Evolutionary conservation across 2,888 invertebrate species (phyloP).

Genomic region (Venustoraphidia nigricollis): DNA sequence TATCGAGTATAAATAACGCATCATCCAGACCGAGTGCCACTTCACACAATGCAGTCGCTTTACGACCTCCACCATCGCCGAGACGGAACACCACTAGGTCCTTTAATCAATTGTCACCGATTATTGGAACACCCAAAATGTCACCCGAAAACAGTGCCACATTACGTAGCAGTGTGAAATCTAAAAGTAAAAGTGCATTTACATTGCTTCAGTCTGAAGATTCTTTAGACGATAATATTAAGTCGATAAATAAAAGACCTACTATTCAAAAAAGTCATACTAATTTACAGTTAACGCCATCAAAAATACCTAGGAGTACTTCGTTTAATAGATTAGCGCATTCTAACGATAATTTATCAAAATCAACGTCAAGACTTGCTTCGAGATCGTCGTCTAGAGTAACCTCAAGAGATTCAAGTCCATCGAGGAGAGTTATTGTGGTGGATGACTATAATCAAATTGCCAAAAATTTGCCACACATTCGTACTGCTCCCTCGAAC

Average conservation of each 20-base stretch:
- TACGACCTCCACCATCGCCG: conserved; percentile 3
- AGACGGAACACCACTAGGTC: background rate
- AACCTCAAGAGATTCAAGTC: conserved; percentile 1
- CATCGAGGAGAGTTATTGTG: background rate
- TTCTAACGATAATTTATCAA: background rate
- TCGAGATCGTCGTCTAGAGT: background rate
- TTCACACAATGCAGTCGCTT: background rate
- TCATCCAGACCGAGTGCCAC: background rate
- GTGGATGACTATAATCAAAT: too few relatives aligned
- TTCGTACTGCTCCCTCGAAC: too few relatives aligned
- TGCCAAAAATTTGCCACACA: too few relatives aligned
- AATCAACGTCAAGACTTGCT: conserved; percentile 1
- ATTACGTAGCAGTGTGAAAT: too few relatives aligned
- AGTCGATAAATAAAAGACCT: too few relatives aligned
- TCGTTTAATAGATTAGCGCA: background rate
- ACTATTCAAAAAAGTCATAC: conserved; percentile 1
- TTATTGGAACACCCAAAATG: conserved; percentile 3
- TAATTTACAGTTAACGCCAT: background rate
- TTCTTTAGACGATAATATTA: too few relatives aligned
- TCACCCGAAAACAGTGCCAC: background rate
- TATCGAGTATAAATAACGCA: background rate
- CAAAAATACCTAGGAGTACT: conserved; percentile 4
- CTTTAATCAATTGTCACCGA: conserved; percentile 1
- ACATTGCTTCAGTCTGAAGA: too few relatives aligned
- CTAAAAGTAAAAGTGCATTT: too few relatives aligned